phyloP scores from a whole-genome alignment of 1,140 invertebrate species.

The Drosophila micromelanica region DNA sequence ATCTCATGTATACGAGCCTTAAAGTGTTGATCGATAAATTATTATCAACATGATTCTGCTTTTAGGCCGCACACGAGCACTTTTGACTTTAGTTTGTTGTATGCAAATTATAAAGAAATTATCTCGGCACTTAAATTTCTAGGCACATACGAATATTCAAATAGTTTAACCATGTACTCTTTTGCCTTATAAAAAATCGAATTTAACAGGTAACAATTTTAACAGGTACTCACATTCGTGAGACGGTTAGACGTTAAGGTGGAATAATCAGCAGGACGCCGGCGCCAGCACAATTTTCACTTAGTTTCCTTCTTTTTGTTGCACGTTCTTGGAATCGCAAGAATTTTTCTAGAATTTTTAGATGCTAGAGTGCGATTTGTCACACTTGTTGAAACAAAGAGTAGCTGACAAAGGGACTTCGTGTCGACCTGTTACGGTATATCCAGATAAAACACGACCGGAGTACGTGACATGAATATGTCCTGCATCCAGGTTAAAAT shows the following conservation, averaged over 20 bases:
- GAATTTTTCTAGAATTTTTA: conserved; percentile 44
- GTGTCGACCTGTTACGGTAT: conserved; percentile 33
- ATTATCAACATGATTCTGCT: conserved; percentile 58
- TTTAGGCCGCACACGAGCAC: conserved; percentile 3
- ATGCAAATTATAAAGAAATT: neutral
- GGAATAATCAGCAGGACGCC: conserved; percentile 68
- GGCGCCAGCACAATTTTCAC: conserved; percentile 62
- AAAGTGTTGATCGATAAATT: conserved; percentile 50
- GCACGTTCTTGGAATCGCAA: conserved; percentile 60
- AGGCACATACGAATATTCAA: conserved; percentile 3
- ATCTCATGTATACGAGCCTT: conserved; percentile 34
- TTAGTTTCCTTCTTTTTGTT: conserved; percentile 46
- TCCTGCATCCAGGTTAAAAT: too few relatives aligned
- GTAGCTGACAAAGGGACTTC: conserved; percentile 30
- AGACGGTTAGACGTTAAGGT: conserved; percentile 45
- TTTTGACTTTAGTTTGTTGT: neutral
- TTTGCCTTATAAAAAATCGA: conserved; percentile 8
- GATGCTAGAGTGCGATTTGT: conserved; percentile 63
- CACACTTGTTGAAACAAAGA: conserved; percentile 57
- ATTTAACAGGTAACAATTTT: conserved; percentile 56
- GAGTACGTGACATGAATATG: too few relatives aligned
- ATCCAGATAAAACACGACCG: neutral
- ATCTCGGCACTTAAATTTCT: neutral
- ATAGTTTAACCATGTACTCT: conserved; percentile 28
- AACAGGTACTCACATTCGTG: conserved; percentile 45